Evolutionary conservation across 2,888 invertebrate genomes (phyloP).

Genomic region (Omphaloscelis lunosa): DNA sequence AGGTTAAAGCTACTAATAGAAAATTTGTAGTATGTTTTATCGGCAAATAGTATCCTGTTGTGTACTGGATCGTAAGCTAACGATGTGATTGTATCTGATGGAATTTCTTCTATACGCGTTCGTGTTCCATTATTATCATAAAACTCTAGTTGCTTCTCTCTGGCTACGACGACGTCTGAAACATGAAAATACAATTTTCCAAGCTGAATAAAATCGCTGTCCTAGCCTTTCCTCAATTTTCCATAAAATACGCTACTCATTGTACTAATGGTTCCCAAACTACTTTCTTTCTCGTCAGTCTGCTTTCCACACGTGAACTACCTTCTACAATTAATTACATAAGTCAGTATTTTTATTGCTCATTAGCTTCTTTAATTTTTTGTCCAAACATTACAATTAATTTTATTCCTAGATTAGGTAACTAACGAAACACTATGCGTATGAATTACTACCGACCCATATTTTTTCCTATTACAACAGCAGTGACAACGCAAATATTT

Average conservation of each 20-base stretch:
- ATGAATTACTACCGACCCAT: too few species aligned
- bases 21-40: rapidly evolving
- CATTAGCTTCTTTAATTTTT: too few species aligned
- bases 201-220: not conserved
- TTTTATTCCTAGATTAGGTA: too few species aligned
- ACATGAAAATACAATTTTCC: not conserved
- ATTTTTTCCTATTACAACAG: too few species aligned
- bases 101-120: not conserved
- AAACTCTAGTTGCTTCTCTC: not conserved
- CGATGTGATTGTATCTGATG: not conserved
- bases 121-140: not conserved
- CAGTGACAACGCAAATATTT: too few species aligned
- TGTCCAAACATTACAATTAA: too few species aligned
- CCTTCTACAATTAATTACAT: too few species aligned
- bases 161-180: not conserved
- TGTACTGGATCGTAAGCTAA: constrained; percentile 1
- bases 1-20: not conserved
- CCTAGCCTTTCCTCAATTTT: not conserved
- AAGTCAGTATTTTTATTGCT: too few species aligned
- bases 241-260: not conserved
- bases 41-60: not conserved
- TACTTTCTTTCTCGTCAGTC: too few species aligned
- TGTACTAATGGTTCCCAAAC: too few species aligned
- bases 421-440: too few species aligned
- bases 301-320: too few species aligned